Base-by-base conservation (phyloP, 2,888 invertebrate genomes). In the Kuschelorhynchus macadamiae region DNA sequence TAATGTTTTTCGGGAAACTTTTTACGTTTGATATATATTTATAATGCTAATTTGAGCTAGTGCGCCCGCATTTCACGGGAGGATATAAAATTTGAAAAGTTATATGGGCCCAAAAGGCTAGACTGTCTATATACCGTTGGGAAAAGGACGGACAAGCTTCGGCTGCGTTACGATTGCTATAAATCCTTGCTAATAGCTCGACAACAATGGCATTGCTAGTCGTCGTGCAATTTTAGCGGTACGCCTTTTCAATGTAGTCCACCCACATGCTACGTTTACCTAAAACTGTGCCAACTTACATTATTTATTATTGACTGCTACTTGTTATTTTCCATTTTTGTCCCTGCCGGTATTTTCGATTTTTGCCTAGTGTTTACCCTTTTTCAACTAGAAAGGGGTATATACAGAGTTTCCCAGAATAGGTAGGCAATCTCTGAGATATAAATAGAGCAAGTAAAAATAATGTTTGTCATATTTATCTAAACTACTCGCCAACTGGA, bases 181-280 rank as follows among this genome's bases (percentile, higher is more conserved):
- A 83, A 83, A 83, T 83, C 82, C 77, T 80, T 79, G 77, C 80
- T 82, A 83, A 83, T 83, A 82, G 83, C 82, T 81, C 72, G 78
- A 81, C 79, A 81, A 83, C 83, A 83, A 83, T 83, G 82, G 80
- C 76, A 80, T 78, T 75, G 78, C 79, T 81, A 80, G 81, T 82
- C 80, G 80, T 80, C 80, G 79, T 63, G 65, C 78, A 79, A 79
- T 81, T 82, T 81, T 79, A 79, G 75, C 79, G 83, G 77, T 81
- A 83, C 83, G 83, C 83, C 83, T 83, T 83, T 83, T 83, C 83
- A 79, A 78, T 83, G 83, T 83, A 78, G 79, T 77, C 77, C 77
- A 76, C 74, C 79, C 77, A 78, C 75, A 74, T 75, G 78, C 75
- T 75, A 75, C 74, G 75, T 77, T 76, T 79, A 79, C 78, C 77